Evolutionary conservation across 2,888 invertebrate genomes (phyloP), one percentile per base, ranked within the genome.

Genomic region (Ametastegia equiseti): DNA sequence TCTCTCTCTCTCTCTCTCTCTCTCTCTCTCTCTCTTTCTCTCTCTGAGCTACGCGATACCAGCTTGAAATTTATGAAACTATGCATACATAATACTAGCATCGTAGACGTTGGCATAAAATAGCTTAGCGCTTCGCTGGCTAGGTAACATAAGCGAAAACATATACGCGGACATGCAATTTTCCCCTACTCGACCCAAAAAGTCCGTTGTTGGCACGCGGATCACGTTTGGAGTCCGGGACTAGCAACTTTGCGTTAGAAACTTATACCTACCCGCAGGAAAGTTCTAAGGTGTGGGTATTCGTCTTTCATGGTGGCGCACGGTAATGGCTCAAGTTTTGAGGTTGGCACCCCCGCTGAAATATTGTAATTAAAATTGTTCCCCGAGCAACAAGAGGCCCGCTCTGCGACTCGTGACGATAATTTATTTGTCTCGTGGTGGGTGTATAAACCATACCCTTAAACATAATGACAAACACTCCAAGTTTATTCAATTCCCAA

Each of bases 61-160:
- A 69, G 30, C 36, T 30, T 39, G 54, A 65, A 86, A 88, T 88
- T 88, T 88, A 88, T 88, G 88, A 88, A 88, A 88, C 88, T 86
- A 88, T 88, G 88, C 88, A 88, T 88, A 87, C 85, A 86, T 88
- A 88, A 88, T 88, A 84, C 80, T 79, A 67, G 77, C 77, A 82
- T 81, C 71, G 71, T 19, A 54, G 47, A 63, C 39, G 80, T 45
- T 50, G 65, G 65, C 65, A 80, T 67, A 80, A 80, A 69, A 69
- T 69, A 65, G 80, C 67, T 69, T 39, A 69, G 80, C 50, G 50
- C 47, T 50, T 36, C 50, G 39, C 50, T 54, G 23, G 79, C 63
- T 27, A 63, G 80, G 60, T 45, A 50, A 67, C 33, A 81, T 82
- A 84, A 83, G 84, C 83, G 83, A 80, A 83, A 83, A 80, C 84